Evolutionary conservation across 2,888 invertebrate species (phyloP).

Genomic region (Erpobdella octoculata): DNA sequence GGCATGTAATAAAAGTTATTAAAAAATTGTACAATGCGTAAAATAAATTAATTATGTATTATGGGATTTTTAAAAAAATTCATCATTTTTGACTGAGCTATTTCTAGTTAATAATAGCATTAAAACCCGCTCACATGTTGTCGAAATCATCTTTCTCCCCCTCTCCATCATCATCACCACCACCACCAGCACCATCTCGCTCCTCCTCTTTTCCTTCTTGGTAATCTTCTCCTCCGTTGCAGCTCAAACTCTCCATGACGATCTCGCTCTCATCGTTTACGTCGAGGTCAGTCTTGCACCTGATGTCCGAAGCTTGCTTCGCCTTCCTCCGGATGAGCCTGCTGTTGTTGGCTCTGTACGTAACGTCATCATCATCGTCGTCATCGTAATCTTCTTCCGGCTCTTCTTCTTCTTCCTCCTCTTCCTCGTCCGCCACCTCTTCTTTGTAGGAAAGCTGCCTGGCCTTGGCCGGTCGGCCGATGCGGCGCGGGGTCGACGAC

Average conservation of each 20-base stretch:
- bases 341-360: conserved; percentile 8
- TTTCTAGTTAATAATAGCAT: too few species aligned
- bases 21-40: too few species aligned
- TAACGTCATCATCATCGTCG: neutral
- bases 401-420: conserved; percentile 11
- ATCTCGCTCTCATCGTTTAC: neutral
- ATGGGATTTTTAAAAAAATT: too few species aligned
- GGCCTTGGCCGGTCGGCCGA: neutral
- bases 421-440: conserved; percentile 16
- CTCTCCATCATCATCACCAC: neutral
- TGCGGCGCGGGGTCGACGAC: neutral
- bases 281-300: neutral
- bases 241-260: neutral
- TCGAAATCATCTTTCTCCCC: neutral
- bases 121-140: neutral
- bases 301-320: neutral
- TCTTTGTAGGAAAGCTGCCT: neutral
- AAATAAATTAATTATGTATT: too few species aligned
- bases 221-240: neutral
- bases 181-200: conserved; percentile 1
- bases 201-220: neutral
- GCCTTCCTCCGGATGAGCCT: neutral
- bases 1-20: too few species aligned
- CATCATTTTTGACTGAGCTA: too few species aligned
- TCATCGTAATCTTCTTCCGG: conserved; percentile 11